Percentiles rank a stretch among this genome's conserved stretches.
phyloP scores from a whole-genome alignment of 2,888 invertebrate genomes.

The Protonemura montana region DNA sequence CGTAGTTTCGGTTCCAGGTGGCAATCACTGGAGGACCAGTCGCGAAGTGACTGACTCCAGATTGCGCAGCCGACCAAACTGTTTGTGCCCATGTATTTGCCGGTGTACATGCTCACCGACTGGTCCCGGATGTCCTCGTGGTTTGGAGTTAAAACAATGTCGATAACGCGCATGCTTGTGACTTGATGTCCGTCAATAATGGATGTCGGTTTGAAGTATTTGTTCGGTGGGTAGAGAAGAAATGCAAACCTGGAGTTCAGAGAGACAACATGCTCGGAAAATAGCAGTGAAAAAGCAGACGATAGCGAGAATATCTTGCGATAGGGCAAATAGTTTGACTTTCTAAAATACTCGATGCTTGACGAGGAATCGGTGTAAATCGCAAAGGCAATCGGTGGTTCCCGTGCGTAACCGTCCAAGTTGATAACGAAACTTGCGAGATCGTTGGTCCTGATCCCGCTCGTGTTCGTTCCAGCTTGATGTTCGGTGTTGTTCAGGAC shows the following conservation, averaged over 20 bases:
- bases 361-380: not conserved
- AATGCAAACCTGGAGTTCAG: not conserved
- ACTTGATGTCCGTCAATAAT: not conserved
- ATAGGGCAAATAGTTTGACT: not conserved
- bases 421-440: not conserved
- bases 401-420: not conserved
- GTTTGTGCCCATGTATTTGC: no score
- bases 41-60: not conserved
- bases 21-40: not conserved
- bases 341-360: not conserved
- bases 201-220: not conserved
- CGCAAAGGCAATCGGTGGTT: not conserved
- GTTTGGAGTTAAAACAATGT: not conserved
- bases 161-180: not conserved
- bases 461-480: not conserved
- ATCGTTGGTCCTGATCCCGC: not conserved
- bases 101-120: not conserved
- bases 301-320: not conserved
- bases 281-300: not conserved
- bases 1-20: not conserved
- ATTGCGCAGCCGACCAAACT: not conserved
- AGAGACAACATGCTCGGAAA: not conserved
- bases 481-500: not conserved
- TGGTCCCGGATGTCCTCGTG: not conserved
- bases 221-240: not conserved